Base-by-base conservation (phyloP, 2,797 vertebrate genomes). In the Enteromius viviparus region DNA sequence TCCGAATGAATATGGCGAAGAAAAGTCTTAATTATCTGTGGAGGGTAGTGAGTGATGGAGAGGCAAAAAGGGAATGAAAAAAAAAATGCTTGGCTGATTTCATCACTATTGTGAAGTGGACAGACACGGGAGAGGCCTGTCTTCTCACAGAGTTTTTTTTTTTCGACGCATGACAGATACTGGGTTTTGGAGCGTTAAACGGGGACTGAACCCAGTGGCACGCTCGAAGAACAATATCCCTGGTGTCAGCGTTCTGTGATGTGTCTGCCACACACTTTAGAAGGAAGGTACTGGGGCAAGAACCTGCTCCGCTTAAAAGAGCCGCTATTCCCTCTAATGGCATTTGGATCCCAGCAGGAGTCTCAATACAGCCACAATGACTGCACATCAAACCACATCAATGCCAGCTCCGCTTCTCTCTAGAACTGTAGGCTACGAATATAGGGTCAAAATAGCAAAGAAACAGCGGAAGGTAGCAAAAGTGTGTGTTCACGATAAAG, bases 381-480 rank as follows among this genome's bases (percentile, higher is more conserved):
- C 86, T 84, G 51, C 87, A 89, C 85, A 93, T 92, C 86, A 91
- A 90, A 89, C 88, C 87, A 88, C 90, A 91, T 83, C 85, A 92
- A 89, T 87, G 84, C 89, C 81, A 86, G 81, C 87, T 89, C 51
- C 60, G 65, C 84, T 85, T 85, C 86, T 71, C 21, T 65, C 1
- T 84, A 74, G 58, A 88, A 87, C 42, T 81, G 69, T 82, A 84
- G 69, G 74, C 70, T 85, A 60, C 29, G 66, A 69, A 53, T 49
- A 77, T 62, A 32, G 68, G 81, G 75, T 85, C 85, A 81, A 87
- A 49, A 85, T 88, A 55, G 66, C 78, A 83, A 74, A 78, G 42
- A 84, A 83, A 87, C 53, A 69, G 75, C 76, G 75, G 60, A 85
- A 86, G 65, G 71, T 76, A 78, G 85, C 68, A 77, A 77, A 69